Base-by-base conservation (phyloP, 1,140 invertebrate genomes). In the Megathymus violae region DNA sequence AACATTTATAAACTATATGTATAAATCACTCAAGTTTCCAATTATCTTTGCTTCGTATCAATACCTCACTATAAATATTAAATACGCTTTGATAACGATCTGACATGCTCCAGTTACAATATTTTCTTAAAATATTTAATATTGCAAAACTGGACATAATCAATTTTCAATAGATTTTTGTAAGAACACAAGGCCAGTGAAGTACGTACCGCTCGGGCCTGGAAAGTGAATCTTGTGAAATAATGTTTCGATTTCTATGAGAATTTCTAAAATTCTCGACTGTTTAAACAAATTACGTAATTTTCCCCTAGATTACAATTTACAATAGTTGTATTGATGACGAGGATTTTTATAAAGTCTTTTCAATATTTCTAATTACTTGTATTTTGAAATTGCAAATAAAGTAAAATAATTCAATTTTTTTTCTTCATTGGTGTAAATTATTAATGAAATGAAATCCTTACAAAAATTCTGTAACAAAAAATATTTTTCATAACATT, bases 151-250 rank as follows among this genome's bases (percentile, higher is more conserved):
- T 36, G 36, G 46, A 58, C 19, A 62, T 41, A 67, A 64, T 62
- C 61, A 51, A 59, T 13, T 36, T 54, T 58, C 27, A 59, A 63
- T 63, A 47, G 36, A 54, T 59, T 63, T 27, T 59, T 63, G 48
- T 67, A 51, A 63, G 38, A 46, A 25, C 27, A 56, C 74, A 78
- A 80, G 78, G 73, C 60, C 73, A 47, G 16, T n/a, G n/a, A n/a
- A n/a, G 13, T 15, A 60, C 64, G 67, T 71, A 74, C 72, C 67
- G 43, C 62, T 64, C 51, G 63, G 69, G 62, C 66, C 70, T 80
- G 71, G 73, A 83, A 83, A 80, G 70, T 67, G 69, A 56, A 46
- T 68, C 44, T 82, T 80, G 67, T 63, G 75, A 69, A 82, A 82
- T 66, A 83, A 82, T 66, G 61, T 47, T 73, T 44, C 61, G 65